A percentile compares a stretch with the other conserved stretches of the same genome.
These are phyloP conservation scores for Pedionomus torquatus DNA, from an alignment of 2,113 vertebrate genomes.

Conservation along the genomic window DNA sequence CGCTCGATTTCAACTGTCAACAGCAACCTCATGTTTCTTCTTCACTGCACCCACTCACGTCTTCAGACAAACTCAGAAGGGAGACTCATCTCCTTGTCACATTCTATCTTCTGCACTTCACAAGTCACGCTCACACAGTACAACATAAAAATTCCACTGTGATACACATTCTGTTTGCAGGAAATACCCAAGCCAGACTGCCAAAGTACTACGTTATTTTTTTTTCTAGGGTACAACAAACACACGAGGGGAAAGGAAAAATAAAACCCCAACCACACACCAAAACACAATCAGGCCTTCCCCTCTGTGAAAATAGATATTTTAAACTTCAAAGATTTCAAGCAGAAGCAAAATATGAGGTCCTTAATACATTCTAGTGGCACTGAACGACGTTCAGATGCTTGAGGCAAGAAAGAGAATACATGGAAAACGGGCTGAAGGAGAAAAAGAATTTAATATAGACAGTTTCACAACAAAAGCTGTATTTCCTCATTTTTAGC, in stretches of 20 bases:
- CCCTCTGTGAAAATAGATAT: fast-evolving
- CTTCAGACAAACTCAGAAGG: neutral
- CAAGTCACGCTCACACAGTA: neutral
- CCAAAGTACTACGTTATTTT: neutral
- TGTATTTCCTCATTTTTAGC: neutral
- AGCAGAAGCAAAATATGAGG: neutral
- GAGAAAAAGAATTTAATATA: neutral
- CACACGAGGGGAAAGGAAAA: neutral
- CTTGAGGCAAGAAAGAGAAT: neutral
- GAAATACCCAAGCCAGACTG: neutral
- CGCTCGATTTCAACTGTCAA: neutral
- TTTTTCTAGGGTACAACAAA: neutral
- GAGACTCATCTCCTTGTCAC: conserved; percentile 14
- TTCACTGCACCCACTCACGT: neutral
- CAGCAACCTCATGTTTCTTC: conserved; percentile 12
- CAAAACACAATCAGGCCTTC: neutral
- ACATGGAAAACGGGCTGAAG: neutral
- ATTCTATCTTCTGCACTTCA: neutral
- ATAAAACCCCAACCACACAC: no score
- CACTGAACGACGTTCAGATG: neutral
- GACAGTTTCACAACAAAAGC: neutral
- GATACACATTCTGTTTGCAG: neutral
- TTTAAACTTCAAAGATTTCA: neutral
- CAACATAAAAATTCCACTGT: neutral
- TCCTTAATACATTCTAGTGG: neutral